These are phyloP conservation scores for Apodemus sylvaticus DNA, from an alignment of 2,113 vertebrate genomes.

Conservation along the genomic window DNA sequence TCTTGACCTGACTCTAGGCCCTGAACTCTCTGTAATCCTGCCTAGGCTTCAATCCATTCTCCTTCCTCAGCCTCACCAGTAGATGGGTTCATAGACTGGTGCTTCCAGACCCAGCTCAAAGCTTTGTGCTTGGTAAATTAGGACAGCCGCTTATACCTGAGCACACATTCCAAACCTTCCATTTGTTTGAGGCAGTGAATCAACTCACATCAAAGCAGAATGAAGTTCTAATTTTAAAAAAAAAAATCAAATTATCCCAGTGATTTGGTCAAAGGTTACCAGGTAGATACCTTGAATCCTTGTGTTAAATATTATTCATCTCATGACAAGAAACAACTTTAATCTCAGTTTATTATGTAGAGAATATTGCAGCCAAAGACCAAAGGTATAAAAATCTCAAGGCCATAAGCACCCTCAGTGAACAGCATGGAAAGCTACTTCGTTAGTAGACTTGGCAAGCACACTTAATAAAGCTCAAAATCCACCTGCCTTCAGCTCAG, in stretches of 20 bases:
- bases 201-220: slow-evolving; percentile 66
- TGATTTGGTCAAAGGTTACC: slow-evolving; percentile 84
- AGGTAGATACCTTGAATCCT: slow-evolving; percentile 81
- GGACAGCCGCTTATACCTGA: background rate
- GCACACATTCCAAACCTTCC: slow-evolving; percentile 63
- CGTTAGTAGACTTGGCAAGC: slow-evolving; percentile 58
- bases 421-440: slow-evolving; percentile 58
- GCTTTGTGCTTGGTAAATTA: slow-evolving; percentile 17
- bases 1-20: background rate
- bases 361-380: slow-evolving; percentile 64
- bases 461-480: slow-evolving; percentile 74
- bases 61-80: background rate
- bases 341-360: slow-evolving; percentile 82
- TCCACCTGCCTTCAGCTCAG: slow-evolving; percentile 31
- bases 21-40: background rate
- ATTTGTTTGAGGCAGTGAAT: slow-evolving; percentile 62
- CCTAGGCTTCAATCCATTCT: background rate
- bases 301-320: slow-evolving; percentile 84
- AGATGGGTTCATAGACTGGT: background rate
- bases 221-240: slow-evolving; percentile 69
- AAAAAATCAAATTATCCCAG: slow-evolving; percentile 77
- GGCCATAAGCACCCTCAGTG: slow-evolving; percentile 50
- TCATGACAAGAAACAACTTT: slow-evolving; percentile 77
- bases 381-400: slow-evolving; percentile 76
- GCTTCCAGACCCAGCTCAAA: background rate